phyloP scores from a whole-genome alignment of 2,888 invertebrate genomes.

The Podotricha telesiphe region DNA sequence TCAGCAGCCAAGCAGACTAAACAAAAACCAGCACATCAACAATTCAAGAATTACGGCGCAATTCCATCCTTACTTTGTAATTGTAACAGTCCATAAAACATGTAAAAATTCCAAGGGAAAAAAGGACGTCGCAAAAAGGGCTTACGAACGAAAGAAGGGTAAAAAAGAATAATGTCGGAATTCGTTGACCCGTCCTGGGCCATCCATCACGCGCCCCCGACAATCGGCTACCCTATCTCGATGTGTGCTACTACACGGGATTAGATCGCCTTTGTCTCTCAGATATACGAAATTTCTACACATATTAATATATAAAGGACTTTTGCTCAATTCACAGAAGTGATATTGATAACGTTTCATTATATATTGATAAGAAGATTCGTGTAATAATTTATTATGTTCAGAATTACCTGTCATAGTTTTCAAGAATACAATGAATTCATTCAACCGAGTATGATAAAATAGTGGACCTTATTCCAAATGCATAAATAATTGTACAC shows the following conservation, averaged over 20 bases:
- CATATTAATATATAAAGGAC: constrained; percentile 35
- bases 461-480: neutral
- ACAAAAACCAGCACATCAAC: constrained; percentile 51
- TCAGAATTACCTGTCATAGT: neutral
- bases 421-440: neutral
- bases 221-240: constrained; percentile 77
- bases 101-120: constrained; percentile 76
- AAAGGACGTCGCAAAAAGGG: constrained; percentile 82
- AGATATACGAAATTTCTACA: constrained; percentile 44
- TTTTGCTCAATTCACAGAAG: constrained; percentile 8
- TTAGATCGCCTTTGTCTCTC: constrained; percentile 61
- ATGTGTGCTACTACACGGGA: constrained; percentile 75
- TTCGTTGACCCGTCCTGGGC: constrained; percentile 84
- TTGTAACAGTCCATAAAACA: constrained; percentile 82
- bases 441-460: neutral
- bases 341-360: constrained; percentile 2
- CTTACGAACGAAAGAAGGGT: constrained; percentile 83
- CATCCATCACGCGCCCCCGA: constrained; percentile 82
- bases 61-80: constrained; percentile 82
- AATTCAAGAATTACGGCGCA: constrained; percentile 73
- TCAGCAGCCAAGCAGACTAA: constrained; percentile 32
- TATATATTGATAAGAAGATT: neutral
- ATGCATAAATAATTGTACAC: neutral
- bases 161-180: constrained; percentile 85
- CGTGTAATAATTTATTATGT: neutral